These are phyloP conservation scores for Probosciger aterrimus DNA, from an alignment of 2,113 vertebrate species.

Conservation along the genomic window DNA sequence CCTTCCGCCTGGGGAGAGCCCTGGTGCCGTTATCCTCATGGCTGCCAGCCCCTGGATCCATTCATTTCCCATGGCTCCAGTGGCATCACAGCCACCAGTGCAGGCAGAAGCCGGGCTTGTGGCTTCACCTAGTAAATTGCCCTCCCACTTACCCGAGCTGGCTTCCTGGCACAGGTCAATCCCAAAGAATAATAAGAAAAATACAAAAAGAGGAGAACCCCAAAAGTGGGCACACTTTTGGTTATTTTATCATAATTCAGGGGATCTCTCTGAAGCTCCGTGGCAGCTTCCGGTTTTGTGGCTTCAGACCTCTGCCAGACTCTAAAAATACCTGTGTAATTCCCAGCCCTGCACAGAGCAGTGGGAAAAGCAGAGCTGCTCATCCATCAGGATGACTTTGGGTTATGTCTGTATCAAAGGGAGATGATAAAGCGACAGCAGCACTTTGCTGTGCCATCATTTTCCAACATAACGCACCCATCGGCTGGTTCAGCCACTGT, in stretches of 20 bases:
- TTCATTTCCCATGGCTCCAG: rapidly evolving
- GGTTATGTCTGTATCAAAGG: neutral
- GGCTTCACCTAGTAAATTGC: neutral
- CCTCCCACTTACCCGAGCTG: neutral
- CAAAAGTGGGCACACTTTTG: rapidly evolving
- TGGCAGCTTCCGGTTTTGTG: neutral
- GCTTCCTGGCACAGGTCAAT: rapidly evolving
- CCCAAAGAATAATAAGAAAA: neutral
- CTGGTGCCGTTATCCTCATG: rapidly evolving
- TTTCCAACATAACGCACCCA: rapidly evolving
- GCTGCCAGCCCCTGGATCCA: neutral
- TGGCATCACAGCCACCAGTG: neutral
- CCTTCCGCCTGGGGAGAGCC: neutral
- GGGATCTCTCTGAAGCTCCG: neutral
- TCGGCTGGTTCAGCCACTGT: neutral
- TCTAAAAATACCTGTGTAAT: neutral
- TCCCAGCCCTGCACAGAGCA: neutral
- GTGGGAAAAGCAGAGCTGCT: neutral
- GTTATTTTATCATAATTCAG: neutral
- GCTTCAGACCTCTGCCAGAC: neutral
- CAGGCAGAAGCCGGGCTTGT: rapidly evolving
- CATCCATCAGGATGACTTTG: rapidly evolving
- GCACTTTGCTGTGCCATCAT: rapidly evolving
- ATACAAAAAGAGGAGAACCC: neutral
- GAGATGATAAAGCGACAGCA: rapidly evolving